Conservation (phyloP, 2,113 vertebrate species). For the Mungos mungo region DNA sequence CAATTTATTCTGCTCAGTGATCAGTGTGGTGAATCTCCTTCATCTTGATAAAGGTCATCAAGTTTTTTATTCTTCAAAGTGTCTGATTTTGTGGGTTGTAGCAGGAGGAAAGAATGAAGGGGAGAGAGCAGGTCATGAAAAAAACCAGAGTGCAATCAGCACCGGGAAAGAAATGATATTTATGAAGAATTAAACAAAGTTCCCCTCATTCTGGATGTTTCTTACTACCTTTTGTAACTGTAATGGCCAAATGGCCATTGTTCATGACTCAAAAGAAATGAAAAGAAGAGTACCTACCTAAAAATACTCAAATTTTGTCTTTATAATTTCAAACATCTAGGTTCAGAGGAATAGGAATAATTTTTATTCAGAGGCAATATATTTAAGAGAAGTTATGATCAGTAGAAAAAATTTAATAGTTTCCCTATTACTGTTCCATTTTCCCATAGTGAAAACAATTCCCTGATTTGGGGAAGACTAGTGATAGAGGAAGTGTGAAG, state of each 20-base stretch:
- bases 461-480: background rate
- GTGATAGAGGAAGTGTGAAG: background rate
- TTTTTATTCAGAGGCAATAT: background rate
- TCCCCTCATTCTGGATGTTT: background rate
- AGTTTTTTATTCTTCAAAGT: constrained; percentile 6
- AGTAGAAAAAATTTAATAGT: background rate
- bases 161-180: background rate
- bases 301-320: background rate
- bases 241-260: background rate
- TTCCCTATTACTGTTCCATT: background rate
- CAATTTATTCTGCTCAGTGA: constrained; percentile 61
- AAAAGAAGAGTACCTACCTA: background rate
- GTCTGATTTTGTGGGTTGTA: background rate
- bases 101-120: background rate
- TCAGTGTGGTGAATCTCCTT: constrained; percentile 28
- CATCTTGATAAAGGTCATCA: constrained; percentile 50
- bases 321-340: constrained; percentile 23
- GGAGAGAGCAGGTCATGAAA: background rate
- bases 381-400: background rate
- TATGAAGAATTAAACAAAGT: background rate
- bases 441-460: background rate
- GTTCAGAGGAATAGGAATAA: background rate
- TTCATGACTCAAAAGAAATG: background rate
- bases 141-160: background rate
- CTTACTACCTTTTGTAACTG: background rate